A percentile compares a stretch with the other conserved stretches of the same genome.
Conservation (phyloP, 92 coral and sea anemone genomes). For the Zoanthus gigantus region DNA sequence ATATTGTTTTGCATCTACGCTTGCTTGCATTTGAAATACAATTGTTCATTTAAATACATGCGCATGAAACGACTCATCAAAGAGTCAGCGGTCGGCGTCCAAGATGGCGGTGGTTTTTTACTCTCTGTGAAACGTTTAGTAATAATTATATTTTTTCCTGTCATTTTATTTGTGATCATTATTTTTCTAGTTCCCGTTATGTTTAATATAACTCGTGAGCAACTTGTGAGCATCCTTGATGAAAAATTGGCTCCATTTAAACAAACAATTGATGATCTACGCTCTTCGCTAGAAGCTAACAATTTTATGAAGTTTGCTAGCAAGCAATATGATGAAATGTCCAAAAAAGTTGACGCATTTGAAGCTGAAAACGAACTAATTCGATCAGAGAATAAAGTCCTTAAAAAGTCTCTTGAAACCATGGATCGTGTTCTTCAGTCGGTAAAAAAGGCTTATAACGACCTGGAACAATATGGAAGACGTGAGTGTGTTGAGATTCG, state of each 20-base stretch:
- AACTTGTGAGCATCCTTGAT: slow-evolving; percentile 31
- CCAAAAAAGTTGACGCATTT: neutral
- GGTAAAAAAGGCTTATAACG: neutral
- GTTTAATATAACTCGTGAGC: neutral
- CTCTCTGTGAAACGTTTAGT: neutral
- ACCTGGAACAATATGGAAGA: neutral
- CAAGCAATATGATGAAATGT: too few relatives aligned
- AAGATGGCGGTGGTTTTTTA: neutral
- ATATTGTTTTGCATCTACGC: too few relatives aligned
- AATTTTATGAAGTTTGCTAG: neutral
- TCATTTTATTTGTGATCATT: neutral
- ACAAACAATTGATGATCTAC: neutral
- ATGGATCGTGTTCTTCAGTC: neutral
- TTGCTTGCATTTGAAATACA: too few relatives aligned
- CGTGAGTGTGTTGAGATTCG: neutral
- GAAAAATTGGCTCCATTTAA: slow-evolving; percentile 6
- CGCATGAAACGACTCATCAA: too few relatives aligned
- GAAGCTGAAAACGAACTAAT: neutral
- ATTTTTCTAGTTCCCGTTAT: neutral
- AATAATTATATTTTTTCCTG: neutral
- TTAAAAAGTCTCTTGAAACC: neutral
- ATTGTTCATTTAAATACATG: too few relatives aligned
- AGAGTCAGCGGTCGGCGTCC: too few relatives aligned
- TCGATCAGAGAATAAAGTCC: neutral
- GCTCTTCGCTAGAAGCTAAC: neutral